These are phyloP conservation scores for Andinoacara biseriatus DNA, from an alignment of 2,113 vertebrate genomes.

Conservation along the genomic window DNA sequence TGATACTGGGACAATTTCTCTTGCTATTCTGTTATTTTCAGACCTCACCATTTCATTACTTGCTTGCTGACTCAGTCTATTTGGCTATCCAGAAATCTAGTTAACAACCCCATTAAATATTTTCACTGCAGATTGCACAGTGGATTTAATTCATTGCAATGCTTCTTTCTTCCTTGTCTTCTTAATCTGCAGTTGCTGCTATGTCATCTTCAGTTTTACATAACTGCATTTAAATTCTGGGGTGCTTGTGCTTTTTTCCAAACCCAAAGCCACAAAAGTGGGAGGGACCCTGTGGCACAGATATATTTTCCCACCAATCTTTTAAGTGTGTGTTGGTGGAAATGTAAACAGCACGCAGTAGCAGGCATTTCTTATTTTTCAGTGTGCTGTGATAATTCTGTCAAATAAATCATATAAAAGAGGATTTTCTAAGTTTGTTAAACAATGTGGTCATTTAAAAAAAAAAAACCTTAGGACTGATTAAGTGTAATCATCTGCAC, in stretches of 20 bases:
- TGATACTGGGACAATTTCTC: background rate
- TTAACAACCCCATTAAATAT: background rate
- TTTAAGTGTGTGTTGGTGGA: conserved; percentile 29
- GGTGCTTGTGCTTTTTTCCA: conserved; percentile 46
- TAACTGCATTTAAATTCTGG: conserved; percentile 32
- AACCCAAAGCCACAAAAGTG: conserved; percentile 39
- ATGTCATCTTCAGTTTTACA: conserved; percentile 22
- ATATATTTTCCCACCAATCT: conserved; percentile 26
- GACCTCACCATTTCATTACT: background rate
- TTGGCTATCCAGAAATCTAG: background rate
- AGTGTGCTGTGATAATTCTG: background rate
- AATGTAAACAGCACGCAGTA: conserved; percentile 22
- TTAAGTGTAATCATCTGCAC: background rate
- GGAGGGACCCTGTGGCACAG: background rate
- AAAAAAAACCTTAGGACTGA: background rate
- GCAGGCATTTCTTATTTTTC: conserved; percentile 6
- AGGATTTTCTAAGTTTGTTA: background rate
- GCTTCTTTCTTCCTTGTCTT: conserved; percentile 7
- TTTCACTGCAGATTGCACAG: background rate
- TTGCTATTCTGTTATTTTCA: conserved; percentile 21
- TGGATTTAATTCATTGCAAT: conserved; percentile 7
- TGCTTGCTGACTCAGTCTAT: background rate
- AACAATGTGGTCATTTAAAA: background rate
- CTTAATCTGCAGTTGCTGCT: conserved; percentile 20
- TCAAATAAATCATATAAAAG: background rate